Evolutionary conservation across 2,888 invertebrate genomes (phyloP).

Genomic region (Diarsia mendica): DNA sequence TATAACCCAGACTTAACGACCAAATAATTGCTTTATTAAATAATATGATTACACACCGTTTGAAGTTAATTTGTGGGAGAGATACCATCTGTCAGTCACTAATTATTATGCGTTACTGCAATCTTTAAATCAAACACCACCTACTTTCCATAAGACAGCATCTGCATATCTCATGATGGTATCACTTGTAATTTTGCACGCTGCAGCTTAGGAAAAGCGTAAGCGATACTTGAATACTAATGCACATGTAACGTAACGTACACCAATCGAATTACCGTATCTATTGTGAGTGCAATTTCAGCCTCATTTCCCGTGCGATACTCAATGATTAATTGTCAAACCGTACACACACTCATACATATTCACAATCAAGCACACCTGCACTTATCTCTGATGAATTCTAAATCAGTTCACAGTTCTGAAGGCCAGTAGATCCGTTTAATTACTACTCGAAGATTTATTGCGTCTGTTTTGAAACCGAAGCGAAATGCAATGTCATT

Average conservation of each 20-base stretch:
- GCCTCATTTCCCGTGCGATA: conserved; percentile 28
- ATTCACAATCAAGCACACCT: conserved; percentile 42
- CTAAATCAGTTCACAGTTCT: conserved; percentile 60
- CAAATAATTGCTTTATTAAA: conserved; percentile 9
- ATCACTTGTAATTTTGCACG: conserved; percentile 44
- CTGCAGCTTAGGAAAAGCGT: conserved; percentile 31
- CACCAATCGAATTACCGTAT: conserved; percentile 22
- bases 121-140: conserved; percentile 40
- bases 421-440: conserved; percentile 57
- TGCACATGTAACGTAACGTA: conserved; percentile 22
- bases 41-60: conserved; percentile 5
- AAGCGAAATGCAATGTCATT: conserved; percentile 81
- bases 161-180: conserved; percentile 44
- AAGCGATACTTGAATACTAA: conserved; percentile 41
- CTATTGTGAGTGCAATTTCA: conserved; percentile 26
- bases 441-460: conserved; percentile 77
- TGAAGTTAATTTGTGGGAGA: conserved; percentile 29
- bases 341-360: conserved; percentile 38
- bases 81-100: conserved; percentile 32
- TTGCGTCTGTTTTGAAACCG: conserved; percentile 77
- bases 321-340: conserved; percentile 57
- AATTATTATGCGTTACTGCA: conserved; percentile 25
- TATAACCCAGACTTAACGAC: neutral
- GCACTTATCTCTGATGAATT: conserved; percentile 55
- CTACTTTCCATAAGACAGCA: conserved; percentile 32